A percentile compares a stretch with the other conserved stretches of the same genome.
Evolutionary conservation across 2,113 vertebrate genomes (phyloP).

Genomic region (Pongo abelii): DNA sequence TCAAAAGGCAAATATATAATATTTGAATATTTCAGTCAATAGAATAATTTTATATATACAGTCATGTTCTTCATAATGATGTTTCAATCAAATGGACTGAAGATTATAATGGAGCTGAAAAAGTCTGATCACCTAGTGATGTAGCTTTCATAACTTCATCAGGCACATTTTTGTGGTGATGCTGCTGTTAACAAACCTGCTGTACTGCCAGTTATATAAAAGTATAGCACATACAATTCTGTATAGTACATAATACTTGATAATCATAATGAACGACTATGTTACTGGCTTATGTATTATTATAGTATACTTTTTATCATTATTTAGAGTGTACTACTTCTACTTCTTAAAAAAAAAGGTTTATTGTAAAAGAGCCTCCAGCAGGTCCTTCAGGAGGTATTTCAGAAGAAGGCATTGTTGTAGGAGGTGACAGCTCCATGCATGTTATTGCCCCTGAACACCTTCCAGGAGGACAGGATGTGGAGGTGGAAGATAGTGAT

Average conservation of each 20-base stretch:
- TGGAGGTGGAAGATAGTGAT: background rate
- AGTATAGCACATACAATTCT: background rate
- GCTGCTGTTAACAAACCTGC: background rate
- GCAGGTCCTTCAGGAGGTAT: background rate
- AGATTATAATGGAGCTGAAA: background rate
- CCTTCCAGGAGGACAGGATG: background rate
- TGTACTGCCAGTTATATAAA: background rate
- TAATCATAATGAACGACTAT: background rate
- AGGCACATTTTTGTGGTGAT: background rate
- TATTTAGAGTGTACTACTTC: background rate
- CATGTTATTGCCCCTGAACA: background rate
- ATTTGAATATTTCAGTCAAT: background rate
- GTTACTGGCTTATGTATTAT: background rate
- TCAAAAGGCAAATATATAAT: background rate
- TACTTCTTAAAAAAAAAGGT: background rate
- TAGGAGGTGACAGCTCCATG: background rate
- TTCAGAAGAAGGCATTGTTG: background rate
- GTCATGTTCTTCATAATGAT: background rate
- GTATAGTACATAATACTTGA: background rate
- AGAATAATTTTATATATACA: background rate
- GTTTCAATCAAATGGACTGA: background rate
- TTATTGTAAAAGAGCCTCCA: background rate
- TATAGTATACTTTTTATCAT: background rate
- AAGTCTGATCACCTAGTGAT: background rate
- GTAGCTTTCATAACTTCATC: background rate